phyloP scores from a whole-genome alignment of 2,113 vertebrate genomes.

The Actenoides hombroni region DNA sequence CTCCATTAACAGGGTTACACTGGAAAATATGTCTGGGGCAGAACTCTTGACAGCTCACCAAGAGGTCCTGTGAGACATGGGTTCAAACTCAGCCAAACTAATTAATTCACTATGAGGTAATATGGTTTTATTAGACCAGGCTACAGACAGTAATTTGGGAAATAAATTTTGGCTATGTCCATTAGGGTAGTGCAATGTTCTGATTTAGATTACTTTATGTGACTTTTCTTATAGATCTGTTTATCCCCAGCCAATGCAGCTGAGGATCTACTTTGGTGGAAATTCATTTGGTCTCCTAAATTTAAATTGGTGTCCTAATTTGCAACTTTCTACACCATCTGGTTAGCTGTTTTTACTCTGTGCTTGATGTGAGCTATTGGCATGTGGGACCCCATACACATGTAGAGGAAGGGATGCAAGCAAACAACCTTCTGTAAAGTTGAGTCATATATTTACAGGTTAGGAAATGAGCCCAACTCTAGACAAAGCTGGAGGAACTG shows the following conservation, averaged over 20 bases:
- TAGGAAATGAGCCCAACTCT: neutral
- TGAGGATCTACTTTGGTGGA: neutral
- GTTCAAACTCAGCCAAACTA: neutral
- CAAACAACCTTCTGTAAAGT: neutral
- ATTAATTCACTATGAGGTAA: neutral
- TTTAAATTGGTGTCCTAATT: neutral
- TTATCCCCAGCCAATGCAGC: neutral
- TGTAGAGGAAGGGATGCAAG: neutral
- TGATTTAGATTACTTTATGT: neutral
- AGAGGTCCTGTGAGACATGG: neutral
- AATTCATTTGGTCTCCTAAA: neutral
- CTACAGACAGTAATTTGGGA: neutral
- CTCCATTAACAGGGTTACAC: neutral
- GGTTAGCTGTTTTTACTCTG: neutral
- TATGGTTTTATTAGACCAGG: neutral
- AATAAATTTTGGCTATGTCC: neutral
- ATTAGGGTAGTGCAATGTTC: accelerated
- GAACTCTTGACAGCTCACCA: neutral
- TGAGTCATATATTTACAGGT: neutral
- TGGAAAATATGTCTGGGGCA: neutral
- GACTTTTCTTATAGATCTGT: neutral
- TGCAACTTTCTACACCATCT: neutral
- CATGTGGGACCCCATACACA: neutral
- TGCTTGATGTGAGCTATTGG: neutral
- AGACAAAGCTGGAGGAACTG: neutral